Evolutionary conservation across 2,113 vertebrate species (phyloP).

Genomic region (Rallus limicola): DNA sequence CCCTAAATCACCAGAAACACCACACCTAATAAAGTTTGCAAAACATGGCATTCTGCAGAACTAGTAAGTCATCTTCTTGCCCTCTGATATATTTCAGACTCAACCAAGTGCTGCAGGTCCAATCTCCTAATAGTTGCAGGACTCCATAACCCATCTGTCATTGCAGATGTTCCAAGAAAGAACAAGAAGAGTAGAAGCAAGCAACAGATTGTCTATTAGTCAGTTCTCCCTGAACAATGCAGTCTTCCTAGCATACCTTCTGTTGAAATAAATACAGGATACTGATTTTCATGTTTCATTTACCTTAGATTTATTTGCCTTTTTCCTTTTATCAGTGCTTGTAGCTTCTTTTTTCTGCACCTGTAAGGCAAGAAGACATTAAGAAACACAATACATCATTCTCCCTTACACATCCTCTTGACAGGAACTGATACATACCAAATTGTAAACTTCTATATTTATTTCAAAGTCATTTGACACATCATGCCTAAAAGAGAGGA

Average conservation of each 20-base stretch:
- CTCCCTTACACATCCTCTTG: not conserved
- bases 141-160: constrained; percentile 11
- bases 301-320: constrained; percentile 92
- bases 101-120: not conserved
- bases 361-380: constrained; percentile 68
- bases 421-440: constrained; percentile 81
- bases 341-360: constrained; percentile 85
- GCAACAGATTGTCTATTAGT: not conserved
- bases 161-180: not conserved
- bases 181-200: not conserved
- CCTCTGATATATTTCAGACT: not conserved
- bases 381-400: not conserved
- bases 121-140: not conserved
- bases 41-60: not conserved
- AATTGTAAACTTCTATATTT: constrained; percentile 88
- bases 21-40: constrained; percentile 22
- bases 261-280: not conserved
- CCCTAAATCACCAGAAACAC: constrained; percentile 30
- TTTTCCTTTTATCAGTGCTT: constrained; percentile 90
- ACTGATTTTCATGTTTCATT: not conserved
- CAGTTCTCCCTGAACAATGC: not conserved
- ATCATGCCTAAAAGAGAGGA: constrained; percentile 79
- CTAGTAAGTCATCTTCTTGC: not conserved
- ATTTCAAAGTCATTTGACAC: constrained; percentile 92
- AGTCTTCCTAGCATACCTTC: not conserved